phyloP scores from a whole-genome alignment of 2,888 invertebrate genomes.

The Odontomyia ornata region DNA sequence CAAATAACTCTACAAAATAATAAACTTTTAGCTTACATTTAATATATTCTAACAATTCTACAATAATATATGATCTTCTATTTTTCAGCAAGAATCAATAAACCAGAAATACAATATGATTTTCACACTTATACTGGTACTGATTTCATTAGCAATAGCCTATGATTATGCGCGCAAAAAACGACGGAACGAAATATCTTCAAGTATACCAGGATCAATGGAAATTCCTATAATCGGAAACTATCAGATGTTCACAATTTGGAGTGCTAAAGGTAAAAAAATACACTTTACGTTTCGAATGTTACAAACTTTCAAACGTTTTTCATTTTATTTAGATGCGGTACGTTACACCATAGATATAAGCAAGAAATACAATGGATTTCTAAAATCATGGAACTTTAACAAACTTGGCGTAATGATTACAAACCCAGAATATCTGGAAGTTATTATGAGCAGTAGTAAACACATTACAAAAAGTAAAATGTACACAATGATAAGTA shows the following conservation, averaged over 20 bases:
- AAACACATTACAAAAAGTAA: conserved; percentile 57
- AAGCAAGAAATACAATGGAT: not conserved
- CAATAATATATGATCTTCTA: no score
- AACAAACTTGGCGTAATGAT: not conserved
- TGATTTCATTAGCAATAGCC: not conserved
- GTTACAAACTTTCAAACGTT: not conserved
- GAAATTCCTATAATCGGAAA: not conserved
- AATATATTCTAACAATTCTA: no score
- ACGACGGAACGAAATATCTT: not conserved
- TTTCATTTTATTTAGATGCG: not conserved
- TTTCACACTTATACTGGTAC: not conserved
- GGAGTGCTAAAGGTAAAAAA: not conserved
- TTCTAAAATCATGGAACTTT: conserved; percentile 3
- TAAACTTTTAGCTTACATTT: no score
- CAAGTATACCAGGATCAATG: not conserved
- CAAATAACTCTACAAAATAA: not conserved
- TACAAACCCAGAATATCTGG: conserved; percentile 6
- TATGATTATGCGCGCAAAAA: not conserved
- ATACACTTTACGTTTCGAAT: not conserved
- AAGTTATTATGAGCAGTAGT: conserved; percentile 51
- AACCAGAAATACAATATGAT: no score
- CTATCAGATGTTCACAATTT: not conserved
- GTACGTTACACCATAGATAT: not conserved
- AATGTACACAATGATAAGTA: conserved; percentile 55
- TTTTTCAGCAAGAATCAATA: no score